Evolutionary conservation across 1,140 invertebrate genomes (phyloP), one percentile per base, ranked within the genome.

Genomic region (Tetragonula clypearis): DNA sequence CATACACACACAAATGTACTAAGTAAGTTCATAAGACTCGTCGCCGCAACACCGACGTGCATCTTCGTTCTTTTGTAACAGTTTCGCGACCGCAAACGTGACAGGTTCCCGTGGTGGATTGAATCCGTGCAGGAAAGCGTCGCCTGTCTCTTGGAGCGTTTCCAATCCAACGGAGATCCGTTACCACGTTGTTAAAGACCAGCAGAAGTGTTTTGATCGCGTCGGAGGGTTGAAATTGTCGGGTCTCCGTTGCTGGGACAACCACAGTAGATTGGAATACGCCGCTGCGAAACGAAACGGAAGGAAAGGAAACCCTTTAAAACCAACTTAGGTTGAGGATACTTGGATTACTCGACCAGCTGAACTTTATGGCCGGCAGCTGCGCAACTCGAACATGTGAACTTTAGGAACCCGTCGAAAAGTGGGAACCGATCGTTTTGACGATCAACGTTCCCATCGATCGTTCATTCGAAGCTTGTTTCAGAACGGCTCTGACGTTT

Each of bases 141-240:
- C 41, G 74, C n/a, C 62, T 26, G 35, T 53, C 49, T 84, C 82
- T 84, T 79, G 75, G 75, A 84, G 41, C 79, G 76, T 79, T 84
- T 84, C 82, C 82, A 79, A 72, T 26, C 60, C 60, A 62, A 62
- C 56, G 26, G 17, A 79, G 75, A 84, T 83, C 81, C 66, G 35
- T 35, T 41, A 49, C 66, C 49, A 30, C 9, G 56, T 84, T 26
- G 76, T 72, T 62, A 53, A 60, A 41, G 76, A 17, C 66, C n/a
- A 1, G 6, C 6, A 19, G 56, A 62, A 72, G 17, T 71, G 30
- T 79, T 84, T 84, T 71, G 65, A 79, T 72, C 56, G 49, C 41
- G 41, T 60, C 72, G 23, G 76, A 53, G 23, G 62, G 9, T 19
- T 19, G 75, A 62, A 71, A 35, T 78, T 55, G 71, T 35, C 41